Percentiles rank a stretch among this genome's conserved stretches.
Evolutionary conservation across 2,113 vertebrate genomes (phyloP).

Genomic region (Phylloscopus trochilus): DNA sequence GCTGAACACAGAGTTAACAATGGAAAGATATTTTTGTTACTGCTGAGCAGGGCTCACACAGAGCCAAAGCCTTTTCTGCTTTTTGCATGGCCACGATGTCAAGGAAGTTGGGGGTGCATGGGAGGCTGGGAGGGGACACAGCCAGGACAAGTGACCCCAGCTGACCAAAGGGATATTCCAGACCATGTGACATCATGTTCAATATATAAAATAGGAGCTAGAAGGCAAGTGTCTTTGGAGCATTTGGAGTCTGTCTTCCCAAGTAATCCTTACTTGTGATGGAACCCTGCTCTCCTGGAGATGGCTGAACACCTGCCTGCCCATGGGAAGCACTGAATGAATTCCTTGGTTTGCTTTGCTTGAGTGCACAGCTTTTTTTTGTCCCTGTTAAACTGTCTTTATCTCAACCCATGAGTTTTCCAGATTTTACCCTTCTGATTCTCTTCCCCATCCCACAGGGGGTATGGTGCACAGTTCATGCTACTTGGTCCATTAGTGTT

Average conservation of each 20-base stretch:
- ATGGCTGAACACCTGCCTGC: neutral
- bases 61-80: neutral
- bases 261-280: neutral
- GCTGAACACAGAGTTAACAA: neutral
- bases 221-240: neutral
- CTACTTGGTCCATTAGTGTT: neutral
- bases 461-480: no score
- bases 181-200: neutral
- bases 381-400: neutral
- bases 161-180: neutral
- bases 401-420: neutral
- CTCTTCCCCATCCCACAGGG: neutral
- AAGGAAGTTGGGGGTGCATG: accelerated
- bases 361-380: neutral
- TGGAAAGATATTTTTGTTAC: neutral
- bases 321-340: neutral
- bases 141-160: neutral
- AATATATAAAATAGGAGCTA: neutral
- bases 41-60: neutral
- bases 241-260: neutral
- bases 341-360: neutral
- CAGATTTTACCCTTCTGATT: neutral
- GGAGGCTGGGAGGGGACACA: neutral
- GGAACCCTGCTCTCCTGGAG: neutral
- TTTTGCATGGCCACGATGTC: accelerated